Conservation (phyloP, 2,888 invertebrate genomes). For the Morinoia aosen region DNA sequence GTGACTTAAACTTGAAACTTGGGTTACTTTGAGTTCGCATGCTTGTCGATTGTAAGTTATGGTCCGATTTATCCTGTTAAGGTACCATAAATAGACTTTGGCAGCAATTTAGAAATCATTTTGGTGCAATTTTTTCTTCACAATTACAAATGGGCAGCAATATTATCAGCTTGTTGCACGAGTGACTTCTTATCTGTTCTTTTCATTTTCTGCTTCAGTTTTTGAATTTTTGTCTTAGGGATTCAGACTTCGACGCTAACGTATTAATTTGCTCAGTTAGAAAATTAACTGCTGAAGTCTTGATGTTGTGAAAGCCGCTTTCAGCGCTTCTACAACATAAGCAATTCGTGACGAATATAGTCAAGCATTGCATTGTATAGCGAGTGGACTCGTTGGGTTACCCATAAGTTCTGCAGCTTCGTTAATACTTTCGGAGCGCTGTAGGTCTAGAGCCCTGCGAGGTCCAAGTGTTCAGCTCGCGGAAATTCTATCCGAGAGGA, state of each 20-base stretch:
- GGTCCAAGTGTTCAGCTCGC: slow-evolving; percentile 1
- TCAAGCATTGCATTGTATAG: neutral
- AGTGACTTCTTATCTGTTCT: neutral
- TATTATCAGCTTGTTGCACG: neutral
- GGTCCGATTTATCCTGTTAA: too few relatives aligned
- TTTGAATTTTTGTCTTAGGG: too few relatives aligned
- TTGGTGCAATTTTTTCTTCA: too few relatives aligned
- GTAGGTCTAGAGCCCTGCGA: neutral
- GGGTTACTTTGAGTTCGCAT: too few relatives aligned
- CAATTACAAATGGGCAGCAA: neutral
- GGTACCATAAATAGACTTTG: too few relatives aligned
- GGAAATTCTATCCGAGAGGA: neutral
- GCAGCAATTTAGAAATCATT: too few relatives aligned
- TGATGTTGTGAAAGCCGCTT: neutral
- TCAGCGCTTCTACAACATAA: neutral
- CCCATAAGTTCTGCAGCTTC: neutral
- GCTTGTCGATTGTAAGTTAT: too few relatives aligned
- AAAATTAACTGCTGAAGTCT: neutral
- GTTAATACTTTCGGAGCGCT: neutral
- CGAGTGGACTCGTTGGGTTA: neutral
- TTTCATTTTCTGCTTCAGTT: neutral
- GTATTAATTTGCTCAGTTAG: too few relatives aligned
- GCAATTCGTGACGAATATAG: neutral
- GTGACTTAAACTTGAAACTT: too few relatives aligned
- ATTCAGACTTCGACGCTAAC: too few relatives aligned